A percentile compares a stretch with the other conserved stretches of the same genome.
Evolutionary conservation across 2,797 vertebrate species (phyloP).

Genomic region (Mus spretus): DNA sequence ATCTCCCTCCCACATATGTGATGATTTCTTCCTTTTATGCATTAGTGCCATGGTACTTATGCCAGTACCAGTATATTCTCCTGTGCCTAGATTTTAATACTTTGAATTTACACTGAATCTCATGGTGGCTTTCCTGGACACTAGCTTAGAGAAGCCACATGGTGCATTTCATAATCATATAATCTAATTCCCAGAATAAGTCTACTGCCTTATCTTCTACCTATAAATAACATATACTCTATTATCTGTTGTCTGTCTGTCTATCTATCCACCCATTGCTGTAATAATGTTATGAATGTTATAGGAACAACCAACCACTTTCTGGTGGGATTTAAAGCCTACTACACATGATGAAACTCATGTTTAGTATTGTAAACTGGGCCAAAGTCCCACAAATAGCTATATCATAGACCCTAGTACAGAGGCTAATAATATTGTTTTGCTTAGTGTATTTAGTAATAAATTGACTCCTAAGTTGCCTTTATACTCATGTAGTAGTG

Average conservation of each 20-base stretch:
- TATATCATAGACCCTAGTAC: too few relatives aligned
- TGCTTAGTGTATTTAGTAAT: neutral
- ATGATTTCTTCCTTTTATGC: neutral
- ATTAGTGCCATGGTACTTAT: neutral
- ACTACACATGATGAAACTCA: neutral
- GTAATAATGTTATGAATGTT: neutral
- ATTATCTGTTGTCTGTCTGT: neutral
- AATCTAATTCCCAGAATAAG: neutral
- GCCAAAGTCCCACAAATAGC: neutral
- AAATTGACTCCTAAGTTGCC: neutral
- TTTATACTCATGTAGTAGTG: neutral
- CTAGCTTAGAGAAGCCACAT: neutral
- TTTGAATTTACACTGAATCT: neutral
- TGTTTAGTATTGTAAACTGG: neutral
- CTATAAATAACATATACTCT: neutral
- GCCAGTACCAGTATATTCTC: neutral
- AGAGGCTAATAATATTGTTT: neutral
- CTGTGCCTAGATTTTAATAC: neutral
- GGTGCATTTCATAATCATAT: neutral
- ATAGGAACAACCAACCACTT: neutral
- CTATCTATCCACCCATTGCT: neutral
- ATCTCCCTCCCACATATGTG: neutral
- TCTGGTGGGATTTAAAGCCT: neutral
- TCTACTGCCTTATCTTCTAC: neutral
- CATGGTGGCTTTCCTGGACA: neutral